Percentiles rank a stretch among this genome's conserved stretches.
phyloP scores from a whole-genome alignment of 2,888 invertebrate genomes.

The Saturnia japonica region DNA sequence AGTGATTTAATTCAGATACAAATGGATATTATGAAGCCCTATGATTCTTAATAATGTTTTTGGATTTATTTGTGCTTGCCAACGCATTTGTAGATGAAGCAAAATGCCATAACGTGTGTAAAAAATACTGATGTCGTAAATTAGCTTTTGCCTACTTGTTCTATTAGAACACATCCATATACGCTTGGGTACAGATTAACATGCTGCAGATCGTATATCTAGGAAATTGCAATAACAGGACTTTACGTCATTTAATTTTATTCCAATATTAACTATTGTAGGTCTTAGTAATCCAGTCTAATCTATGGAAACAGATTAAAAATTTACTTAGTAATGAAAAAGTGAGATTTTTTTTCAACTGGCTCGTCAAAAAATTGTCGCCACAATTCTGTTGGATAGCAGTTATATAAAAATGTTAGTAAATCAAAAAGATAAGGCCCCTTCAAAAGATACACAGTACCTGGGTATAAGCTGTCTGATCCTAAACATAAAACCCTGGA shows the following conservation, averaged over 20 bases:
- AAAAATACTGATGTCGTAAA: too few relatives aligned
- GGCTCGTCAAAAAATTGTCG: too few relatives aligned
- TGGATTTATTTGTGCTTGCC: not conserved
- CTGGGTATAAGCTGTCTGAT: not conserved
- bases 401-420: not conserved
- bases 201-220: not conserved
- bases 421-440: not conserved
- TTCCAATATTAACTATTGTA: not conserved
- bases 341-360: too few relatives aligned
- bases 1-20: conserved; percentile 8
- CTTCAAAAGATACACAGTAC: not conserved
- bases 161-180: not conserved
- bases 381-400: too few relatives aligned
- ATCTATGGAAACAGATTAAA: not conserved
- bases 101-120: not conserved
- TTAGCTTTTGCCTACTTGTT: not conserved
- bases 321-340: not conserved
- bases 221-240: not conserved
- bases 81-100: not conserved
- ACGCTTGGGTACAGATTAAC: not conserved
- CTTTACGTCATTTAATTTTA: not conserved
- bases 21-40: conserved; percentile 1
- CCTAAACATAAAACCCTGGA: not conserved
- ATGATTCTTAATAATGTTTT: conserved; percentile 1
- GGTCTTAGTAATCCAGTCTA: not conserved